A percentile compares a stretch with the other conserved stretches of the same genome.
phyloP scores from a whole-genome alignment of 1,140 invertebrate genomes.

The Bombus picipes region DNA sequence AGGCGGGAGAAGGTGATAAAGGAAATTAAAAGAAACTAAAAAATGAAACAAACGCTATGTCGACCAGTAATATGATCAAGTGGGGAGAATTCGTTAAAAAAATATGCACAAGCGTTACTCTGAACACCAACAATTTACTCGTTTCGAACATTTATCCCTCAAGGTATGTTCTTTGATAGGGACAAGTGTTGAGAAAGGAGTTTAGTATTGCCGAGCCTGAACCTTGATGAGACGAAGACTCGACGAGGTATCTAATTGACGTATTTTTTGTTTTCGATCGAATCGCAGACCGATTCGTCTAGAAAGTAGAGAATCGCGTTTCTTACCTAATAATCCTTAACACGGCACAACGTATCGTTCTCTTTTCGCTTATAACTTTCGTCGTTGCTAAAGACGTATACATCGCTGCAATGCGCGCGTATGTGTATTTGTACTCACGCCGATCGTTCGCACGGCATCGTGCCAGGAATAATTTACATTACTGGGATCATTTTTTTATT shows the following conservation, averaged over 20 bases:
- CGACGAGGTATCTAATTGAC: conserved; percentile 15
- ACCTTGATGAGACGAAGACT: no score
- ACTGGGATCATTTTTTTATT: conserved; percentile 57
- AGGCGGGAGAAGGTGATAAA: not conserved
- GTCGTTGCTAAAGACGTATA: not conserved
- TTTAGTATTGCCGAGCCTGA: not conserved
- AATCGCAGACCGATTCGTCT: not conserved
- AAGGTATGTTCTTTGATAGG: not conserved
- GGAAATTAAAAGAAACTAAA: not conserved
- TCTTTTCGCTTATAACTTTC: not conserved
- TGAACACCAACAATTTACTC: conserved; percentile 6
- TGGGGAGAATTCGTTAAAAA: not conserved
- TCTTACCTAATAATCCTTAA: no score
- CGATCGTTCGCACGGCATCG: not conserved
- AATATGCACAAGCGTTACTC: not conserved
- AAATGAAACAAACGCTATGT: not conserved
- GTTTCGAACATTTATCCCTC: conserved; percentile 3
- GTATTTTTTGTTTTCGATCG: not conserved
- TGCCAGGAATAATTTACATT: conserved; percentile 36
- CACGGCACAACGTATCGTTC: not conserved
- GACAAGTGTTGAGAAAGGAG: not conserved
- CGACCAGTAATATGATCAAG: not conserved
- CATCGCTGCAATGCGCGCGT: no score
- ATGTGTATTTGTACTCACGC: not conserved
- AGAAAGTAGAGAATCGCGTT: not conserved